Conservation (phyloP, 2,113 vertebrate genomes). For the Pantherophis guttatus region DNA sequence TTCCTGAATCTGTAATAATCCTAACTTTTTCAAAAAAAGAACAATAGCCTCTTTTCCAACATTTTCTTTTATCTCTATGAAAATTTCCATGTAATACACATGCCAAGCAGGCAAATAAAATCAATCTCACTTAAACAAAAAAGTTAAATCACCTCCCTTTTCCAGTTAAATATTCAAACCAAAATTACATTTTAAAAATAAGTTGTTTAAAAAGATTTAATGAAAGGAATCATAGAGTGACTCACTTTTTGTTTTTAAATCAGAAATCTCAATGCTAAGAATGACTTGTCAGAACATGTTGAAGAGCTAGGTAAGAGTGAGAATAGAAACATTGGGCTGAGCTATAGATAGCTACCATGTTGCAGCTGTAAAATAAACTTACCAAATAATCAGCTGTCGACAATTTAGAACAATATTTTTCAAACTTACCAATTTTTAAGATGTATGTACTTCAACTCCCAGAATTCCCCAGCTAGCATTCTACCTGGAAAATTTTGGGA, state of each 20-base stretch:
- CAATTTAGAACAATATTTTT: neutral
- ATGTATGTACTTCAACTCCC: neutral
- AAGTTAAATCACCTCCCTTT: neutral
- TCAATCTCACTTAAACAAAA: neutral
- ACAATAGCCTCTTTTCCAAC: neutral
- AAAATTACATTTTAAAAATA: neutral
- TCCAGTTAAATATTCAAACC: neutral
- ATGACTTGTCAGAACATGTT: neutral
- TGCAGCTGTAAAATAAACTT: neutral
- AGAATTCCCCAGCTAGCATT: neutral
- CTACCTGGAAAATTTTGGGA: neutral
- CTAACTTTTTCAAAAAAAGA: neutral
- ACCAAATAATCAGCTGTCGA: neutral
- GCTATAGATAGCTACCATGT: neutral
- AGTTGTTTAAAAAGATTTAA: neutral
- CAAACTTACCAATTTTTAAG: neutral
- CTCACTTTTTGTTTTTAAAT: neutral
- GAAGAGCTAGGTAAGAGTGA: neutral
- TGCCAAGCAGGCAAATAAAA: neutral
- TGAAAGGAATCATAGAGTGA: neutral
- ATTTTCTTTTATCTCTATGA: neutral
- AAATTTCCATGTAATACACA: neutral
- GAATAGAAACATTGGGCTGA: neutral
- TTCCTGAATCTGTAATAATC: neutral
- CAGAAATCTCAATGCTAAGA: neutral